A percentile compares a stretch with the other conserved stretches of the same genome.
Evolutionary conservation across 2,113 vertebrate species (phyloP).

Genomic region (Rhinogobius similis): DNA sequence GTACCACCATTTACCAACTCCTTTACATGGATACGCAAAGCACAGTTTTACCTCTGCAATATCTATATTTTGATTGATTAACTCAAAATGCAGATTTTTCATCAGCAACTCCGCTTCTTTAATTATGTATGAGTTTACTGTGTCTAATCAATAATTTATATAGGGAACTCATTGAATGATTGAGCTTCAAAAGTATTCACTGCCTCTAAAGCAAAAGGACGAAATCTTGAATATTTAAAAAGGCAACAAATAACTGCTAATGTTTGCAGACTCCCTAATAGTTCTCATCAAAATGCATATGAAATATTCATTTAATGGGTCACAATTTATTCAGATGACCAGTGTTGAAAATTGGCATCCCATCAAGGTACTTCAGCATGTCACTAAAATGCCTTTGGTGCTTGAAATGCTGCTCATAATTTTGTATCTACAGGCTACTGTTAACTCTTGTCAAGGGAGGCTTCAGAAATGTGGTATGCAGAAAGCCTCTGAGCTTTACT

Average conservation of each 20-base stretch:
- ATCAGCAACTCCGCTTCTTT: conserved; percentile 22
- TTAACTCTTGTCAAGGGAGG: conserved; percentile 43
- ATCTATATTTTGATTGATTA: conserved; percentile 17
- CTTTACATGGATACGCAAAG: too few species aligned
- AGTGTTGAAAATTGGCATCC: conserved; percentile 42
- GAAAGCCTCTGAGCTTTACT: conserved; percentile 51
- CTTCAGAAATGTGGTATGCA: conserved; percentile 38
- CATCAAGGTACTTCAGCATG: conserved; percentile 53
- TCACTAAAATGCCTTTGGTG: conserved; percentile 51
- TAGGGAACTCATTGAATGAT: conserved; percentile 51
- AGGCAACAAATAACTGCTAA: conserved; percentile 52
- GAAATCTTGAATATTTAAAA: conserved; percentile 30
- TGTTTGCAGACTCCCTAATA: conserved; percentile 46
- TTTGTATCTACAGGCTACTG: conserved; percentile 42
- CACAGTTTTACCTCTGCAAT: too few species aligned
- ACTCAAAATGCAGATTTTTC: conserved; percentile 45
- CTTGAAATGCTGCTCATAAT: conserved; percentile 54
- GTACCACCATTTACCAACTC: too few species aligned
- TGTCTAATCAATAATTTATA: conserved; percentile 52
- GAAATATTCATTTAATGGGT: conserved; percentile 63
- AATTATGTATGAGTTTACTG: conserved; percentile 60
- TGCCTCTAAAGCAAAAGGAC: conserved; percentile 42
- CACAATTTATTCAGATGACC: conserved; percentile 58
- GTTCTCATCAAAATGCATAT: conserved; percentile 60
- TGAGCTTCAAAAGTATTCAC: conserved; percentile 44